Evolutionary conservation across 2,888 invertebrate genomes (phyloP).

Genomic region (Mythimna impura): DNA sequence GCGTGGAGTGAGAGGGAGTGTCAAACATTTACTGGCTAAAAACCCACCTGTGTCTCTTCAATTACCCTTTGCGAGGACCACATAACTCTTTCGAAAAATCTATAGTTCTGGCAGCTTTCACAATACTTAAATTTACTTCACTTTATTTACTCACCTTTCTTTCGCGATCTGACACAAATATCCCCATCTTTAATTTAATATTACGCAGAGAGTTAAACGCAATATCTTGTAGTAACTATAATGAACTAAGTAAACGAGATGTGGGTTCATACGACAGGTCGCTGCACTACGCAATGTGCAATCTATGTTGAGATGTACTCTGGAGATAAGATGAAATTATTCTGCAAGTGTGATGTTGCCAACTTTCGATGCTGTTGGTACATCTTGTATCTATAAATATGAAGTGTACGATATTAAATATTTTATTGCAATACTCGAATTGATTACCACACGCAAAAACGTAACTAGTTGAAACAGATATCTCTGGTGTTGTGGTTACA

Average conservation of each 20-base stretch:
- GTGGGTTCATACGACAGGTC: slow-evolving; percentile 5
- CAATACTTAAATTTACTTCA: too few relatives aligned
- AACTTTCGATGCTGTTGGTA: slow-evolving; percentile 6
- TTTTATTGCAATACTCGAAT: too few relatives aligned
- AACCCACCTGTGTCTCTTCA: too few relatives aligned
- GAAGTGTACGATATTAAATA: neutral
- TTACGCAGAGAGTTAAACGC: slow-evolving; percentile 18
- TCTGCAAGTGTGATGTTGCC: slow-evolving; percentile 17
- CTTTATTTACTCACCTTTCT: neutral
- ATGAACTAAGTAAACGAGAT: slow-evolving; percentile 30
- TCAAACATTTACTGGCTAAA: too few relatives aligned
- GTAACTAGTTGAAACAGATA: too few relatives aligned
- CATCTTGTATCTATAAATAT: neutral
- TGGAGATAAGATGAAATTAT: slow-evolving; percentile 25
- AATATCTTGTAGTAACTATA: slow-evolving; percentile 32
- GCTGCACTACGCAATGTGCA: slow-evolving; percentile 24
- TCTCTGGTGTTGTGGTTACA: too few relatives aligned
- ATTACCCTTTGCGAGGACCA: too few relatives aligned
- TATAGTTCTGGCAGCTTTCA: too few relatives aligned
- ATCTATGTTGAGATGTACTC: slow-evolving; percentile 18
- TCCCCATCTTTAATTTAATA: neutral
- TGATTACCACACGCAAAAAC: too few relatives aligned
- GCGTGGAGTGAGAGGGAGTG: too few relatives aligned
- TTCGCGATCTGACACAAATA: slow-evolving; percentile 9
- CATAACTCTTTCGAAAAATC: too few relatives aligned